Evolutionary conservation across 2,888 invertebrate species (phyloP), one percentile per base, ranked within the genome.

Genomic region (Thecophora atra): DNA sequence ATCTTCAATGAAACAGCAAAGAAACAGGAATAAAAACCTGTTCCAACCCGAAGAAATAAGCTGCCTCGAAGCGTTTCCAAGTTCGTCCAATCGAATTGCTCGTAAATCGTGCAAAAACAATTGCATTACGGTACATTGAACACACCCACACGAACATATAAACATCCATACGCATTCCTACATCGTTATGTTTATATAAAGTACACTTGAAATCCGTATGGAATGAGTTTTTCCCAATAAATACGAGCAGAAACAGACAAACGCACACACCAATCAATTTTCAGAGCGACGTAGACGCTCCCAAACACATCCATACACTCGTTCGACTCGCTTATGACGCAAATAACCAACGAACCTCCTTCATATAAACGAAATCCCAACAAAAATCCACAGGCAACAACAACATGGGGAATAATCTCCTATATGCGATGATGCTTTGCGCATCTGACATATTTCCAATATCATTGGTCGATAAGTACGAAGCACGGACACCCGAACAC

Each of bases 401-500:
- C 54, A 30, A 58, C 52, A 37, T 21, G 37, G 54, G 13, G 17
- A 44, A 58, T 11, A 68, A 68, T 58, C 62, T 51, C 69, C 62
- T 69, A 69, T 47, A 69, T 69, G 69, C 69, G 69, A 69, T 69
- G 69, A 69, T 62, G 69, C 69, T 69, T 60, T 69, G 69, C 69
- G 69, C 84, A 83, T 81, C 84, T 83, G 83, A 83, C 83, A 84
- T 84, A 83, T 83, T 84, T 84, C 84, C 83, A 83, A 83, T 83
- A 83, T 84, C 83, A 83, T 83, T 83, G 83, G 83, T 83, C 84
- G 83, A 83, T 83, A 84, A 83, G 69, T 69, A 64, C 70, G 56
- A 42, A 70, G 70, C 70, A 70, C 37, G 62, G 47, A 69, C 69
- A 17, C 26, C 60, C 47, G 28, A 30, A 28, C 21, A n/a, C 28